phyloP scores from a whole-genome alignment of 2,113 vertebrate species.

The Dendrocopos noguchii region DNA sequence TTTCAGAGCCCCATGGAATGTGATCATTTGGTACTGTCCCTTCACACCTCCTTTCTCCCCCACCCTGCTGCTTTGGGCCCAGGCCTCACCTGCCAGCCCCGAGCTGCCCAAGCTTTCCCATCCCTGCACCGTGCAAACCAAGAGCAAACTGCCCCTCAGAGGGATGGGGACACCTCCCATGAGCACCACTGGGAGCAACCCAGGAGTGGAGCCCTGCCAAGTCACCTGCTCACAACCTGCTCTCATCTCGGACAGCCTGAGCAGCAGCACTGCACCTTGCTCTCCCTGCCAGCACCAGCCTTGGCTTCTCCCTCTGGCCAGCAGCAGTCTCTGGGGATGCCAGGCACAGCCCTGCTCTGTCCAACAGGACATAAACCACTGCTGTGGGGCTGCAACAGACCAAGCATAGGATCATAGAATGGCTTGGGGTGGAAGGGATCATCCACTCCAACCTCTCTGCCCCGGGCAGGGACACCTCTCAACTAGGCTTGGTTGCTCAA shows the following conservation, averaged over 20 bases:
- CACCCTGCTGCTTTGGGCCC: not conserved
- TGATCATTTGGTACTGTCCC: not conserved
- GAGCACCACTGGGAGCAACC: not conserved
- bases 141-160: not conserved
- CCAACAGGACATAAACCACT: not conserved
- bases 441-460: no score
- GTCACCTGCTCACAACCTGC: not conserved
- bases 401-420: not conserved
- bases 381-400: not conserved
- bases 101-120: not conserved
- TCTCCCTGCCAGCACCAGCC: not conserved
- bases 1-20: not conserved
- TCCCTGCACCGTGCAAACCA: not conserved
- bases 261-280: not conserved
- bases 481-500: no score
- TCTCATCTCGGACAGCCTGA: not conserved
- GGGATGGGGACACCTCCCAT: not conserved
- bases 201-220: not conserved
- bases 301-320: not conserved
- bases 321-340: not conserved
- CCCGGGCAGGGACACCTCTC: no score
- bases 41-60: not conserved
- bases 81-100: not conserved
- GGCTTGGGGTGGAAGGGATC: no score
- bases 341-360: not conserved